Evolutionary conservation across 1,140 invertebrate species (phyloP).

Genomic region (Halotydeus destructor): DNA sequence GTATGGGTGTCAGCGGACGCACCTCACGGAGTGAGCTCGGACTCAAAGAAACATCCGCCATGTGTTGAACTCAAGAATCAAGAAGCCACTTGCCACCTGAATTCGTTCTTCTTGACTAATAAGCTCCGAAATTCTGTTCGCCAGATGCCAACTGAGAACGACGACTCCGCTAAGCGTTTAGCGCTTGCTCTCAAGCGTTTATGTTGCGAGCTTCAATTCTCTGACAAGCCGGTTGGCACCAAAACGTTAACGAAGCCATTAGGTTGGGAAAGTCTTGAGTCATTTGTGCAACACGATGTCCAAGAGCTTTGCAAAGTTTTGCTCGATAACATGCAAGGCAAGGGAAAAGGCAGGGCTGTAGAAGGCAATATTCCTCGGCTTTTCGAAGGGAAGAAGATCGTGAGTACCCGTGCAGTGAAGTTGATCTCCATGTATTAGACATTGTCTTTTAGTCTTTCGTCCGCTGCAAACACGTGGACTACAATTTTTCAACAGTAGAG

Average conservation of each 20-base stretch:
- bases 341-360: conserved; percentile 95
- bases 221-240: conserved; percentile 93
- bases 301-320: conserved; percentile 48
- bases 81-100: conserved; percentile 99
- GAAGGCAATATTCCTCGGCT: conserved; percentile 91
- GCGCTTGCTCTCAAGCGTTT: conserved; percentile 89
- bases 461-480: conserved; percentile 88
- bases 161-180: conserved; percentile 89
- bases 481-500: conserved; percentile 80
- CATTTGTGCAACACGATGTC: conserved; percentile 99
- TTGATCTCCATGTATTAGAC: conserved; percentile 7
- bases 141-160: conserved; percentile 96
- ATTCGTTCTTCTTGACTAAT: conserved; percentile 97
- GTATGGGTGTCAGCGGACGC: conserved; percentile 82
- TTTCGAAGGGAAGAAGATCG: conserved; percentile 96
- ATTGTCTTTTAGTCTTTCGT: conserved; percentile 63
- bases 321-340: conserved; percentile 91
- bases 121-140: conserved; percentile 74
- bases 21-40: conserved; percentile 91
- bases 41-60: conserved; percentile 98
- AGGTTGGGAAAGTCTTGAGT: conserved; percentile 97
- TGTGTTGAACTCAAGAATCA: conserved; percentile 99
- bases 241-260: conserved; percentile 99
- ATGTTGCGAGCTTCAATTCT: conserved; percentile 95
- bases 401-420: conserved; percentile 23